phyloP scores from a whole-genome alignment of 2,797 vertebrate genomes.

The Mormyrops attenuatus region DNA sequence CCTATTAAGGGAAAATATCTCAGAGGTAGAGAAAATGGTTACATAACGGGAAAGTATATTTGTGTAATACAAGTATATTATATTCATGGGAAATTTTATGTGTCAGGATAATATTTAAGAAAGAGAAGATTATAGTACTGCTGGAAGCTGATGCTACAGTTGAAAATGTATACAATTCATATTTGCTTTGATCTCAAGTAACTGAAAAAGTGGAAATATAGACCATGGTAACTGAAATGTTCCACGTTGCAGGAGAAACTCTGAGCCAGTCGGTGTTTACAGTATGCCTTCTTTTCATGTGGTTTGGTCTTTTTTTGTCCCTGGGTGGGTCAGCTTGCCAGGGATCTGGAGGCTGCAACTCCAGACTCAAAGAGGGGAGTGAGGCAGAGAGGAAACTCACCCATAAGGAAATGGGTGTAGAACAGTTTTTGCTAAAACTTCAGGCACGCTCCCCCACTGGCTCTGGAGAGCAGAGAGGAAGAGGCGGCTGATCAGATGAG shows the following conservation, averaged over 20 bases:
- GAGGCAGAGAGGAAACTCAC: not conserved
- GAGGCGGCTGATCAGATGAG: not conserved
- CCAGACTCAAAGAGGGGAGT: not conserved
- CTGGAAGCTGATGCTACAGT: not conserved
- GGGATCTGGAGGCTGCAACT: not conserved
- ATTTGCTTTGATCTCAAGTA: not conserved
- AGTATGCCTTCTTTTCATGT: not conserved
- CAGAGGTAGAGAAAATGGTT: not conserved
- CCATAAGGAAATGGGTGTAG: not conserved
- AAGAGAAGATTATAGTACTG: not conserved
- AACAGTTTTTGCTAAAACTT: not conserved
- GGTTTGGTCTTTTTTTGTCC: not conserved
- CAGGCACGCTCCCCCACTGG: not conserved
- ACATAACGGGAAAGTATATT: not conserved
- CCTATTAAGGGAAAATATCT: not conserved
- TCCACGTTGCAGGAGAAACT: not conserved
- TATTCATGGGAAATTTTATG: not conserved
- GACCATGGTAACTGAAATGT: not conserved
- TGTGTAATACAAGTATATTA: not conserved
- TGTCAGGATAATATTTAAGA: not conserved
- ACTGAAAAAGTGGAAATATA: not conserved
- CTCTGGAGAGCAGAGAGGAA: not conserved
- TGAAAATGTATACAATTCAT: not conserved
- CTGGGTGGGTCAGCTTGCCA: not conserved
- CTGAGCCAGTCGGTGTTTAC: not conserved